Evolutionary conservation across 2,888 invertebrate species (phyloP), one percentile per base, ranked within the genome.

Genomic region (Brachyopa scutellaris): DNA sequence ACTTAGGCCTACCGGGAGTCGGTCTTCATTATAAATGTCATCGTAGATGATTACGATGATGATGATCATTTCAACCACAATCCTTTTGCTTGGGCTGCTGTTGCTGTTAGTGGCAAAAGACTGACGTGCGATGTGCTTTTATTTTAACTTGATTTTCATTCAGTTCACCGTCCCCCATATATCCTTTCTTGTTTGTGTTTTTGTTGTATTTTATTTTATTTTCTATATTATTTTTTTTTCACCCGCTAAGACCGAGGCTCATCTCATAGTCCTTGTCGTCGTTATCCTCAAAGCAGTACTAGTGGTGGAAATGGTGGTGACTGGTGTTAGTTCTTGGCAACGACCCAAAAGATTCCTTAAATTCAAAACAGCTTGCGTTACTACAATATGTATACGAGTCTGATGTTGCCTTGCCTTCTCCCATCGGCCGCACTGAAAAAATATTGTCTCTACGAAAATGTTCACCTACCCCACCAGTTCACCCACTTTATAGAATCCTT

Each of bases 331-430:
- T 61, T 82, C 40, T 70, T 82, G 82, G 82, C 82, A 82, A 66
- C 26, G 47, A 61, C 70, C 82, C 82, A 82, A 82, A 77, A 77
- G 57, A 77, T 82, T 77, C 47, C 66, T 66, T 72, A 70, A 77
- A 82, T 77, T 82, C 82, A 77, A 77, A 82, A 82, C 82, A 82
- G 82, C 82, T 77, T 82, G 82, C 70, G 59, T 77, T 77, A 82
- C 82, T 77, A 61, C 59, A 64, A 67, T 74, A 61, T 77, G 64
- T 76, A 53, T 47, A 53, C 77, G 66, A 15, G 64, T 77, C 82
- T 82, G 76, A 70, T 70, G 76, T 76, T 62, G n/a, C 45, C 55
- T 62, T 29, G 11, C 31, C 42, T 17, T 26, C 13, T 23, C n/a
- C 33, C 53, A 8, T 15, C 26, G 19, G n/a, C n/a, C n/a, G n/a